Evolutionary conservation across 23 tunicate species (phyloP), one percentile per base, ranked within the genome.

Genomic region (Halocynthia roretzi): DNA sequence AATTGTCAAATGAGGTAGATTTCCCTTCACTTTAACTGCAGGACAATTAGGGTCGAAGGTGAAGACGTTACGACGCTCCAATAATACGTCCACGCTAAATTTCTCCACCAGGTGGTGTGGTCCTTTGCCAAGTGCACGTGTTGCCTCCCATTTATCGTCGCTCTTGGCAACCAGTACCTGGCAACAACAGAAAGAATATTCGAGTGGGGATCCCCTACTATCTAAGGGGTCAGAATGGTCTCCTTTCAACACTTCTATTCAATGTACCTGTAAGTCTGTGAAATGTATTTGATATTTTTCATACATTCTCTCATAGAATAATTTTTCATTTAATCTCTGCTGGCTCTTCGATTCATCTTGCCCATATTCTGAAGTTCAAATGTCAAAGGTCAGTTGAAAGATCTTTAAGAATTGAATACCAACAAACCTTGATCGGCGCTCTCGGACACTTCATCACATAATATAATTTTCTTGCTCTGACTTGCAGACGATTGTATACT

Each of bases 261-360:
- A 10, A 60, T 31, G 10, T 53, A 87, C 93, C 85, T 92, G 98
- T 44, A 92, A 73, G 22, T 92, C 90, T 20, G 92, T 64, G 75
- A 92, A 86, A 10, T 58, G 71, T 71, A 92, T 51, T 49, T 86
- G 92, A 65, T 80, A 92, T 15, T 90, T 78, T 68, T 92, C 98
- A 73, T 92, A 92, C 98, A 92, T 92, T 62, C 83, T 92, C 54
- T 92, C 98, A 77, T 84, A 61, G 22, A 92, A 61, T 78, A 86
- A 78, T 18, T 76, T 68, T 62, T 74, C 78, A 56, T 74, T 74
- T 15, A 74, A 54, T 56, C 78, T 53, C 56, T 74, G 78, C 31
- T 74, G 78, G 31, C 78, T 74, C n/a, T 31, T 4, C 4, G 44
- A 31, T 31, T 31, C 44, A 31, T 31, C 44, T 31, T 31, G 44